Evolutionary conservation across 1,140 invertebrate species (phyloP).

Genomic region (Pygmarrhopalites habei): DNA sequence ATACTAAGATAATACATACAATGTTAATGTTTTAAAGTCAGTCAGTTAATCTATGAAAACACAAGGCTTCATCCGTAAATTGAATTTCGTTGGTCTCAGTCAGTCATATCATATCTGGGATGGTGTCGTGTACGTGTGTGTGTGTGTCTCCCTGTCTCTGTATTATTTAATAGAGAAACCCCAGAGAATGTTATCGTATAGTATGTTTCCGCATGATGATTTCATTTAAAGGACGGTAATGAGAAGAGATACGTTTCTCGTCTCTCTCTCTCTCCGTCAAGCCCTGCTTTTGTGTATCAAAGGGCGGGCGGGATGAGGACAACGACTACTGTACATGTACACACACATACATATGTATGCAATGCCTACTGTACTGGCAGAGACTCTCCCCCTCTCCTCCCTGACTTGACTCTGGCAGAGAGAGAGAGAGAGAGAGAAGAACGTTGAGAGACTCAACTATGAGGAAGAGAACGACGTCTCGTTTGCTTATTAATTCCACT

Average conservation of each 20-base stretch:
- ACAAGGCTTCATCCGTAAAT: conserved; percentile 17
- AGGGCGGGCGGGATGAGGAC: background rate
- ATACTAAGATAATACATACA: conserved; percentile 13
- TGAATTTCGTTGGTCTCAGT: conserved; percentile 14
- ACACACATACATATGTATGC: conserved; percentile 17
- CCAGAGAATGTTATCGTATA: conserved; percentile 21
- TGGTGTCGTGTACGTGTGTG: background rate
- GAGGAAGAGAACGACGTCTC: conserved; percentile 9
- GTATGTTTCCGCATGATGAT: conserved; percentile 38
- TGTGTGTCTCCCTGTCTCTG: background rate
- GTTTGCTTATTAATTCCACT: conserved; percentile 13
- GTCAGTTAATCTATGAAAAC: conserved; percentile 10
- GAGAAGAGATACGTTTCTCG: conserved; percentile 23
- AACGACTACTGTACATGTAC: no score
- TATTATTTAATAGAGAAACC: conserved; percentile 16
- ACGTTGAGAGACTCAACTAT: background rate
- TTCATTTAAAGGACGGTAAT: conserved; percentile 38
- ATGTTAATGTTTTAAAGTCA: conserved; percentile 18
- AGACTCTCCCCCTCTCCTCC: no score
- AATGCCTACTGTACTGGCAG: no score
- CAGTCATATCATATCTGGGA: conserved; percentile 12
- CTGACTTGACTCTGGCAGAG: no score
- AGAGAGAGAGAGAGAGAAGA: background rate
- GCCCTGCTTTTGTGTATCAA: conserved; percentile 14
- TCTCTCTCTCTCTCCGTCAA: conserved; percentile 12